Base-by-base conservation (phyloP, 1,140 invertebrate genomes). In the Streblospio benedicti region DNA sequence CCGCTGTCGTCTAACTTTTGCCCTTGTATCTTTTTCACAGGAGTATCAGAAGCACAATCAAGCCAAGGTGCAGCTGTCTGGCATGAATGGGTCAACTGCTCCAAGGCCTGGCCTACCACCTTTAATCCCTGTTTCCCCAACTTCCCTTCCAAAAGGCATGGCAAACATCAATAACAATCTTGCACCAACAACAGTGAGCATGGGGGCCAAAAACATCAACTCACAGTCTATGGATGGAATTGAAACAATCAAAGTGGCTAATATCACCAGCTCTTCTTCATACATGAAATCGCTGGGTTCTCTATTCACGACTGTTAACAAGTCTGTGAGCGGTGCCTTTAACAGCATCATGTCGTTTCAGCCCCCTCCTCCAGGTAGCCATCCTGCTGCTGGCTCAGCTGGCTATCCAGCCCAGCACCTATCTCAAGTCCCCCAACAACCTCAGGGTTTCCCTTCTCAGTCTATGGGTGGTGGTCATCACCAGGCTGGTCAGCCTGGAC, bases 151-250 rank as follows among this genome's bases (percentile, higher is more conserved):
- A 55, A 6, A 47, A 63, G 20, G 59, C 53, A 4, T 45, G 59
- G 73, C 84, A 87, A 43, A 83, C 86, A n/a, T n/a, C n/a, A n/a
- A n/a, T n/a, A n/a, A n/a, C n/a, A n/a, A n/a, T n/a, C n/a, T 73
- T 89, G 87, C 68, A 87, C 88, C 62, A 89, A 85, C 16, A 43
- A 58, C 32, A 63, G 55, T 20, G 28, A 2, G 12, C 25, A 12
- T 23, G 41, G 16, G 31, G 23, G n/a, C 32, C 47, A 25, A 20
- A 14, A 49, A 31, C 44, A 4, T n/a, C 20, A 59, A n/a, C 49
- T 12, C 18, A 16, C 25, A n/a, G 23, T 18, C 16, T 20, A 23
- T 14, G 14, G 44, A 61, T 20, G 60, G 53, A 1, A 35, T 57
- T 12, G 53, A 61, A 44, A 61, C 60, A 0, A 44, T 61, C 14